A percentile compares a stretch with the other conserved stretches of the same genome.
phyloP scores from a whole-genome alignment of 2,888 invertebrate species.

The Odontomyia ornata region DNA sequence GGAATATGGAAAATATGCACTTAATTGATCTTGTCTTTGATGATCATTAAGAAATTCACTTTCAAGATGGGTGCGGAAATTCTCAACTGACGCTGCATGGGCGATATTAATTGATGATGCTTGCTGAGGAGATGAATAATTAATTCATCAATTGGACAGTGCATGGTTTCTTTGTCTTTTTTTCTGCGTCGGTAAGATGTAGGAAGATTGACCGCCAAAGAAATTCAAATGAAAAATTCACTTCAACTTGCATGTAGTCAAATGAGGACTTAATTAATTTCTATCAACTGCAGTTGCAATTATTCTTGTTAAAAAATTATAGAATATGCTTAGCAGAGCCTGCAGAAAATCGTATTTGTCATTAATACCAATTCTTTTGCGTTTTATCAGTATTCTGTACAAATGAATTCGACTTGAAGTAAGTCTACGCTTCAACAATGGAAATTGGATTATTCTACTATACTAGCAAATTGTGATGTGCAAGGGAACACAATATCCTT shows the following conservation, averaged over 20 bases:
- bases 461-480: no score
- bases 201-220: background rate
- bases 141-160: background rate
- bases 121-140: background rate
- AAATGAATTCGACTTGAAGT: no score
- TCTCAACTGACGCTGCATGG: background rate
- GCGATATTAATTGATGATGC: background rate
- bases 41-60: background rate
- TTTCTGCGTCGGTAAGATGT: background rate
- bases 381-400: background rate
- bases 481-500: no score
- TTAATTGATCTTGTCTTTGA: background rate
- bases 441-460: no score
- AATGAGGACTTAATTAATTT: slow-evolving; percentile 25
- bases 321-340: background rate
- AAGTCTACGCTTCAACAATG: no score
- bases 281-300: background rate
- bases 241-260: background rate
- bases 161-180: background rate
- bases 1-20: background rate
- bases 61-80: slow-evolving; percentile 2
- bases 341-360: background rate
- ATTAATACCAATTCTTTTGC: background rate
- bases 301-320: background rate
- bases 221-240: background rate